Conservation (phyloP, 1,140 invertebrate genomes). For the Eurosta solidaginis region DNA sequence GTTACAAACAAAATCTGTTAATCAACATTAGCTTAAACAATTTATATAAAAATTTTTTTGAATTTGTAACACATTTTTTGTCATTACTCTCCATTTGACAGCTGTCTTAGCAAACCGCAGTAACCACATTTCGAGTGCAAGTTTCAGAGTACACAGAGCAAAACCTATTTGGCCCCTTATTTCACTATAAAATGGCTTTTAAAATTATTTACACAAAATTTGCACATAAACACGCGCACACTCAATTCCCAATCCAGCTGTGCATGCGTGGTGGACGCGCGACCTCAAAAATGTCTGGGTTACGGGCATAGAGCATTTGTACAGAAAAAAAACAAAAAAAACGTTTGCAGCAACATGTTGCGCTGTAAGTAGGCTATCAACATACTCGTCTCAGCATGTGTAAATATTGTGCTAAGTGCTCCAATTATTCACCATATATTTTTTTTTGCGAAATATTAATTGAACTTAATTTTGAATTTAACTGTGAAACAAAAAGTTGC, state of each 20-base stretch:
- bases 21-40: too few species aligned
- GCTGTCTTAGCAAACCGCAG: not conserved
- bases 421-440: too few species aligned
- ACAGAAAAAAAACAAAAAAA: too few species aligned
- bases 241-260: not conserved
- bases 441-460: too few species aligned
- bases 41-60: too few species aligned
- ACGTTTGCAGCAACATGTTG: constrained; percentile 3
- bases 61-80: too few species aligned
- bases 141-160: constrained; percentile 5
- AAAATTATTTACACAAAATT: not conserved
- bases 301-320: not conserved
- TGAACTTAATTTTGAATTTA: too few species aligned
- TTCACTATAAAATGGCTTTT: not conserved
- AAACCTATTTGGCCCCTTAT: not conserved
- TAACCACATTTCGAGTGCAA: constrained; percentile 25
- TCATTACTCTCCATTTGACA: not conserved
- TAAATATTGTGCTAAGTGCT: too few species aligned
- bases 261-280: not conserved
- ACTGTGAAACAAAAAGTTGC: too few species aligned
- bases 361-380: not conserved
- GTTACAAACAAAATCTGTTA: too few species aligned
- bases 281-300: not conserved
- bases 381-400: too few species aligned
- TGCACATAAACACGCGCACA: not conserved